Conservation (phyloP, 2,888 invertebrate genomes). For the Tanypteryx hageni region DNA sequence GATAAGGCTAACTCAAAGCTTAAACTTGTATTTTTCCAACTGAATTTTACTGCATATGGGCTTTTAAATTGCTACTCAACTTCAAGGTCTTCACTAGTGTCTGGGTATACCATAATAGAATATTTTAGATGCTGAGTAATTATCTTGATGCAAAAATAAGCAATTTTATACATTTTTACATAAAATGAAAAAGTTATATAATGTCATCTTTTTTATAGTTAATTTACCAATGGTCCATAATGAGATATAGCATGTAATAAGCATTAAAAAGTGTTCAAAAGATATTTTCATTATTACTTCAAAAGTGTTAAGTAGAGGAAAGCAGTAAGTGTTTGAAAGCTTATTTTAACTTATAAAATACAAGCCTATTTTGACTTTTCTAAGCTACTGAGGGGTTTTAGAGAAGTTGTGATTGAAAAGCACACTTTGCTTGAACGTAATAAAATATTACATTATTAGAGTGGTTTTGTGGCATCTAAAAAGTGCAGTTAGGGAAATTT, state of each 20-base stretch:
- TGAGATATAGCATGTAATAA: neutral
- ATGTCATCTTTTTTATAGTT: constrained; percentile 14
- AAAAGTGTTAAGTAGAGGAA: constrained; percentile 36
- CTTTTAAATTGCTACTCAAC: constrained; percentile 23
- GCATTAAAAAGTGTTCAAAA: neutral
- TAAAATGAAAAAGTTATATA: neutral
- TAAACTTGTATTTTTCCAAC: constrained; percentile 26
- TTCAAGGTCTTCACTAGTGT: constrained; percentile 3
- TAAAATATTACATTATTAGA: constrained; percentile 41
- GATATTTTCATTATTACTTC: constrained; percentile 8
- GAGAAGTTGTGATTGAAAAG: constrained; percentile 32
- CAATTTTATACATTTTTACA: neutral
- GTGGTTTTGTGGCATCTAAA: constrained; percentile 60
- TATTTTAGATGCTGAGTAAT: neutral
- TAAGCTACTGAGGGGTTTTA: constrained; percentile 41
- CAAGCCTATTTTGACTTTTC: constrained; percentile 33
- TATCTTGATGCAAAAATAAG: neutral
- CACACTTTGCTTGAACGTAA: constrained; percentile 44
- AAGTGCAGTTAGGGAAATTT: constrained; percentile 60
- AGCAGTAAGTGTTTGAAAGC: constrained; percentile 44
- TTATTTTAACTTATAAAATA: constrained; percentile 20
- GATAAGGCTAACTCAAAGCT: neutral
- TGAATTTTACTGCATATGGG: neutral
- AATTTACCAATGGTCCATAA: neutral
- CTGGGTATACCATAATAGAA: neutral